Base-by-base conservation (phyloP, 2,113 vertebrate species). In the Potamarius usumacintae region DNA sequence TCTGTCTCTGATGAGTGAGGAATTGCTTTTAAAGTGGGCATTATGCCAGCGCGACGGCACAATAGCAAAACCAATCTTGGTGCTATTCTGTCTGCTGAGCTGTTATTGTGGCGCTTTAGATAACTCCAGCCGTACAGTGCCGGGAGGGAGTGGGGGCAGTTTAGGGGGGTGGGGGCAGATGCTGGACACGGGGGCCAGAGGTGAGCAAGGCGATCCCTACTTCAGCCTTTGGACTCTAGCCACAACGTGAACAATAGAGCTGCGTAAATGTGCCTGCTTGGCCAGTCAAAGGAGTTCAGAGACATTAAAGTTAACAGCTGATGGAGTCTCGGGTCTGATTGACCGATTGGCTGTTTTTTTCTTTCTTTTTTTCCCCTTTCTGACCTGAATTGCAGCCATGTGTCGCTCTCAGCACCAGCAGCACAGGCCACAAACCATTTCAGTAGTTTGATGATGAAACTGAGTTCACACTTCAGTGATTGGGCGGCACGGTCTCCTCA, bases 21-120 rank as follows among this genome's bases (percentile, higher is more conserved):
- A 97, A 97, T 97, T 97, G 97, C 96, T 97, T 97, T 97, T 97
- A 97, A 97, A 97, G 96, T 96, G 96, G 96, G 97, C 96, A 97
- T 96, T 97, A 97, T 97, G 96, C 96, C 96, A 96, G 96, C 95
- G 96, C 95, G 95, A 95, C 96, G 95, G 96, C 96, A 97, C 96
- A 97, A 97, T 97, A 96, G 96, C 90, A 97, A 97, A 97, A 97
- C 96, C 97, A 97, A 97, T 97, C 96, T 97, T 96, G 96, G 95
- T 95, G 95, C 95, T 95, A 96, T 96, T 96, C 96, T 96, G 96
- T 95, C 95, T 96, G 95, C 96, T 95, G 96, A 95, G 96, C 96
- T 96, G 96, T 97, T 97, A 97, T 97, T 96, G 96, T 97, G 96
- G 95, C 96, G 94, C 96, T 97, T 97, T 97, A 97, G 96, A 97